Percentiles rank a stretch among this genome's conserved stretches.
Conservation (phyloP, 2,888 invertebrate species). For the Xiphydria camelus region DNA sequence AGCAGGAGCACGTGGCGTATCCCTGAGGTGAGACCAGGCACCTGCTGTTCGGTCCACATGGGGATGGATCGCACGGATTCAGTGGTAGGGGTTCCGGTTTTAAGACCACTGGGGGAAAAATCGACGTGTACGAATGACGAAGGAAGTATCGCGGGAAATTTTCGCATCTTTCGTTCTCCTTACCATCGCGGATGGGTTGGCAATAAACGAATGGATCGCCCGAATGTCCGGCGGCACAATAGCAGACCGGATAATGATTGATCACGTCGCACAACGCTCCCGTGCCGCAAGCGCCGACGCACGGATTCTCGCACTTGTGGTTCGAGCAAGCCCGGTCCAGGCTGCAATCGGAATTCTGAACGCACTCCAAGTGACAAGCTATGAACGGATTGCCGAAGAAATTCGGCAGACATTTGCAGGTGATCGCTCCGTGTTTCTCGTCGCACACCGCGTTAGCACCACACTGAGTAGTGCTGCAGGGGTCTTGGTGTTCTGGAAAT, state of each 20-base stretch:
- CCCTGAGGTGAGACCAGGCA: constrained; percentile 33
- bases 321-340: constrained; percentile 74
- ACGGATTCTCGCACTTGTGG: constrained; percentile 78
- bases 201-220: constrained; percentile 73
- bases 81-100: constrained; percentile 59
- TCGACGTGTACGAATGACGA: constrained; percentile 2
- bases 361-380: constrained; percentile 79
- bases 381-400: constrained; percentile 81
- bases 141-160: too few relatives aligned
- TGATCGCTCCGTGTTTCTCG: constrained; percentile 66
- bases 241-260: constrained; percentile 78
- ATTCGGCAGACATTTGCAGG: constrained; percentile 73
- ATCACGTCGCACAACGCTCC: constrained; percentile 73
- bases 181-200: constrained; percentile 59
- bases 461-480: constrained; percentile 73
- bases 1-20: constrained; percentile 68
- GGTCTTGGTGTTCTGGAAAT: constrained; percentile 54
- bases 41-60: constrained; percentile 54
- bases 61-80: constrained; percentile 60
- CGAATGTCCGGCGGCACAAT: constrained; percentile 69
- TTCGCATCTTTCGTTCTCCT: too few relatives aligned
- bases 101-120: constrained; percentile 18
- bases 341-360: constrained; percentile 78
- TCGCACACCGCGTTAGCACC: constrained; percentile 75
- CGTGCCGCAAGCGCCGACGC: constrained; percentile 74